Conservation (phyloP, 2,888 invertebrate genomes). For the Nemotelus pantherinus region DNA sequence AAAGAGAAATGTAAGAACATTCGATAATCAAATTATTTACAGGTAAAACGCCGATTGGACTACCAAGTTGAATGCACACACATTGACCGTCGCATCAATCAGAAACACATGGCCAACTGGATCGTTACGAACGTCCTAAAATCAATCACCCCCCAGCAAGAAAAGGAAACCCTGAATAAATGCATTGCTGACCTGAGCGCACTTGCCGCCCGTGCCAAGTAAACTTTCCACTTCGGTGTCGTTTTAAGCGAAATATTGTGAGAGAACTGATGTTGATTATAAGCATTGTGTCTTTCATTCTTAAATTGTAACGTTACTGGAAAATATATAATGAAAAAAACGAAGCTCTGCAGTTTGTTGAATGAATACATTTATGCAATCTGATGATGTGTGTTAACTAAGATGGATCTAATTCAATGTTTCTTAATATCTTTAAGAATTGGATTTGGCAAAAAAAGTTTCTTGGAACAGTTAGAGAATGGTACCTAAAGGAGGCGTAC, state of each 20-base stretch:
- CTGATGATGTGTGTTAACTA: too few relatives aligned
- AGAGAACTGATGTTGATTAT: background rate
- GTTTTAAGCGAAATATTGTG: background rate
- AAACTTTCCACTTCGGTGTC: slow-evolving; percentile 46
- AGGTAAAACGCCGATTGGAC: slow-evolving; percentile 88
- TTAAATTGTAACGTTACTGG: slow-evolving; percentile 29
- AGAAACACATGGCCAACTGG: slow-evolving; percentile 95
- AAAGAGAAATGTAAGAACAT: too few relatives aligned
- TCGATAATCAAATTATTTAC: background rate
- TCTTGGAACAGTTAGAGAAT: too few relatives aligned
- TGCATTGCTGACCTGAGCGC: slow-evolving; percentile 87
- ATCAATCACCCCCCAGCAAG: slow-evolving; percentile 93
- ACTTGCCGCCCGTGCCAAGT: slow-evolving; percentile 70
- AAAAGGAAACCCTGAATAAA: slow-evolving; percentile 87
- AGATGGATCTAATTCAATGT: too few relatives aligned
- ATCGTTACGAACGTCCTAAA: slow-evolving; percentile 84
- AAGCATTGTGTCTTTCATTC: slow-evolving; percentile 27
- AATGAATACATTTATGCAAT: too few relatives aligned
- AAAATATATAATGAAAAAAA: background rate
- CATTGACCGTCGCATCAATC: slow-evolving; percentile 84
- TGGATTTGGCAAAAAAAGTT: too few relatives aligned
- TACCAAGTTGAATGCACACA: slow-evolving; percentile 90
- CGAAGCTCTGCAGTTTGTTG: too few relatives aligned
- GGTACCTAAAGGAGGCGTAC: too few relatives aligned
- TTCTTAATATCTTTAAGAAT: too few relatives aligned